Evolutionary conservation across 92 coral and sea anemone species (phyloP).

Genomic region (Parazoanthus atlanticus): DNA sequence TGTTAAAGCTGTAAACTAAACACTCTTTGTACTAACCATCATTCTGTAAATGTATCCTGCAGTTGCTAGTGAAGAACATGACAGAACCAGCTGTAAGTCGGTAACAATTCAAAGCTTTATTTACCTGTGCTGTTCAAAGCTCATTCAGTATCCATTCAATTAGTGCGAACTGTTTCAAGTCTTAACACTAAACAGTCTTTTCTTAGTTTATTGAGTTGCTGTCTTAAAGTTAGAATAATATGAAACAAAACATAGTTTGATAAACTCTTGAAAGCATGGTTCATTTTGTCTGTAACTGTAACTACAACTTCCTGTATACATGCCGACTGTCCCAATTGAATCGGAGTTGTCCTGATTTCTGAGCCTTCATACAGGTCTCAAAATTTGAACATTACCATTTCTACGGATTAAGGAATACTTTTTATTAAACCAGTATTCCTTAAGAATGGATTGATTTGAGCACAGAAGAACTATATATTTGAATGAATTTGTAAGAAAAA

Average conservation of each 20-base stretch:
- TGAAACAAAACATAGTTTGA: not conserved
- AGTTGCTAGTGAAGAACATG: conserved; percentile 26
- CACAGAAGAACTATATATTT: no score
- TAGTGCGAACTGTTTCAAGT: not conserved
- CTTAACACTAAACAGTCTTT: not conserved
- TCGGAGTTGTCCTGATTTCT: no score
- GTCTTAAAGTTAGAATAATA: not conserved
- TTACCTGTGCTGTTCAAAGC: not conserved
- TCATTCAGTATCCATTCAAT: not conserved
- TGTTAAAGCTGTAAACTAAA: conserved; percentile 7
- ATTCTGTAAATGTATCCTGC: conserved; percentile 23
- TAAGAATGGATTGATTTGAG: no score
- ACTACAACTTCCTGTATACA: no score
- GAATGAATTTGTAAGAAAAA: no score
- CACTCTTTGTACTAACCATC: conserved; percentile 4
- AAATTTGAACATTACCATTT: no score
- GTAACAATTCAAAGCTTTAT: not conserved
- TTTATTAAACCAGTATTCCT: no score
- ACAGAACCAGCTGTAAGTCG: conserved; percentile 34
- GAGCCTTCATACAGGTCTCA: no score
- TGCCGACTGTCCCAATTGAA: no score
- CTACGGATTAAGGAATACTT: no score
- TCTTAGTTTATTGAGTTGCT: not conserved
- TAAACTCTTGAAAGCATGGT: no score
- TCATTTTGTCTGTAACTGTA: no score